Evolutionary conservation across 2,888 invertebrate genomes (phyloP).

Genomic region (Andrena haemorrhoa): DNA sequence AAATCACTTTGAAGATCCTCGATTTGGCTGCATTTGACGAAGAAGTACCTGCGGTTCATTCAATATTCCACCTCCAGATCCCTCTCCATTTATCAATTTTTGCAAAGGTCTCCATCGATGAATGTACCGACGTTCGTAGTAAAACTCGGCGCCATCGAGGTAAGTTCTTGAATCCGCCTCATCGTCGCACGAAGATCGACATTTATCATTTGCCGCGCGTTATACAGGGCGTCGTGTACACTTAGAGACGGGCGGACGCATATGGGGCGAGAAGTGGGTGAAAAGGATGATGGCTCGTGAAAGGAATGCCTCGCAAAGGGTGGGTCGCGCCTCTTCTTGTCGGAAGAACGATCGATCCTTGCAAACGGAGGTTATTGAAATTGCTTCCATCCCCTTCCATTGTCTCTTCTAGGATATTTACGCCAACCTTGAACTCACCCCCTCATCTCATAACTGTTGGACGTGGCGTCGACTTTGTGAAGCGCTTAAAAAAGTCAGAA

Average conservation of each 20-base stretch:
- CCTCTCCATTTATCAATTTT: no score
- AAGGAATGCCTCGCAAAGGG: conserved; percentile 26
- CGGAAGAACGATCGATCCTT: conserved; percentile 51
- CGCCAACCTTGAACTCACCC: conserved; percentile 56
- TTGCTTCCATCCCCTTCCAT: conserved; percentile 45
- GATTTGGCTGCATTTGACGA: no score
- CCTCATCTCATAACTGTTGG: conserved; percentile 14
- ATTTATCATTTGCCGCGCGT: conserved; percentile 39
- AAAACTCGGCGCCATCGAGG: background rate
- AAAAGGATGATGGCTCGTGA: conserved; percentile 18
- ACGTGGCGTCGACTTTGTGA: conserved; percentile 4
- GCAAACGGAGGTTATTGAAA: conserved; percentile 61
- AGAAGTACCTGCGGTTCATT: no score
- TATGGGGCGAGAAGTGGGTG: background rate
- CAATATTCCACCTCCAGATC: no score
- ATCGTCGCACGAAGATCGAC: background rate
- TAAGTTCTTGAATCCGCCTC: background rate
- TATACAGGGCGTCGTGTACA: conserved; percentile 5
- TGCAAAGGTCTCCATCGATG: no score
- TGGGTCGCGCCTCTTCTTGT: conserved; percentile 26
- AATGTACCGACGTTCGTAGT: no score
- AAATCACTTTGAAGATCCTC: no score
- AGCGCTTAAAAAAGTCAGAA: background rate
- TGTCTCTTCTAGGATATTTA: conserved; percentile 44
- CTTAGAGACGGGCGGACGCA: background rate